These are phyloP conservation scores for Peromyscus maniculatus DNA, from an alignment of 2,113 vertebrate genomes.

Conservation along the genomic window DNA sequence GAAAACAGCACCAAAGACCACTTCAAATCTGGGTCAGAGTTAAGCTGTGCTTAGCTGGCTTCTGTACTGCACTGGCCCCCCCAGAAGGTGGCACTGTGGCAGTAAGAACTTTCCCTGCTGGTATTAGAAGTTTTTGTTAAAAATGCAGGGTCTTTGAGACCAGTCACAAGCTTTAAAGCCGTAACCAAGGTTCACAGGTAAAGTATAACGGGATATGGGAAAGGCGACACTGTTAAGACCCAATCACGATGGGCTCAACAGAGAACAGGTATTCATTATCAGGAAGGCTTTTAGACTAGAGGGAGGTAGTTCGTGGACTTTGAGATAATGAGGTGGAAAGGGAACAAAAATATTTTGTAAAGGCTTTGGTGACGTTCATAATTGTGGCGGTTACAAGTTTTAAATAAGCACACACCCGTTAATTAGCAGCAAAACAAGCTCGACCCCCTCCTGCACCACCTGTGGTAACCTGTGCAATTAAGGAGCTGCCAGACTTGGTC, in stretches of 20 bases:
- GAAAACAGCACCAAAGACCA: slow-evolving; percentile 17
- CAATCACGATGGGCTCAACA: not conserved
- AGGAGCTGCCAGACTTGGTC: not conserved
- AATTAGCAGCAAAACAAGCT: slow-evolving; percentile 25
- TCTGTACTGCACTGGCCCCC: not conserved
- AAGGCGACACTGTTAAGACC: not conserved
- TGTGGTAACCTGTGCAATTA: not conserved
- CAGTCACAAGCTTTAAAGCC: slow-evolving; percentile 53
- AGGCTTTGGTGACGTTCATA: slow-evolving; percentile 1
- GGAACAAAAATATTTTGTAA: not conserved
- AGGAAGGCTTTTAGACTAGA: not conserved
- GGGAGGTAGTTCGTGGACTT: slow-evolving; percentile 46
- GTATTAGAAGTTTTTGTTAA: slow-evolving; percentile 59
- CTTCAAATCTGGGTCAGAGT: slow-evolving; percentile 32
- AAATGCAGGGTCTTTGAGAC: slow-evolving; percentile 29
- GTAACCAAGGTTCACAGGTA: slow-evolving; percentile 39
- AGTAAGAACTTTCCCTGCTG: slow-evolving; percentile 62
- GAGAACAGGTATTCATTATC: slow-evolving; percentile 24
- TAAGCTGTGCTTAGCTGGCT: not conserved
- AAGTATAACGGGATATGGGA: slow-evolving; percentile 21
- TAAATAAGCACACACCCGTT: slow-evolving; percentile 29
- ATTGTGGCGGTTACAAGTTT: slow-evolving; percentile 14
- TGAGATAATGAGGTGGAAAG: not conserved
- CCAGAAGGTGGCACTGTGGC: slow-evolving; percentile 70
- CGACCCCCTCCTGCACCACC: not conserved